phyloP scores from a whole-genome alignment of 2,797 vertebrate species.

The Rachycentron canadum region DNA sequence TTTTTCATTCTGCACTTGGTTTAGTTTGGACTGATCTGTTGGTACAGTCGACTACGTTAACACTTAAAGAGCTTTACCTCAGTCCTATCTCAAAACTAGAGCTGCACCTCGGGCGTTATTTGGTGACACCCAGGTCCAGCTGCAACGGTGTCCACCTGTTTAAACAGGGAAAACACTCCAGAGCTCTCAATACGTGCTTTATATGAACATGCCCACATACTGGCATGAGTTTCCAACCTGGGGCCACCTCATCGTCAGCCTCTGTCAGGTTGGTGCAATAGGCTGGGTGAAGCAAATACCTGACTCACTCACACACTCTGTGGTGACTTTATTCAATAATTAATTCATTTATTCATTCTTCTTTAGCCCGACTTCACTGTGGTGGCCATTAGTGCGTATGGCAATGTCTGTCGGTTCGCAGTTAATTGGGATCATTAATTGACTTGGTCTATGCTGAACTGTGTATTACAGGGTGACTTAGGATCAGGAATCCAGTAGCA shows the following conservation, averaged over 20 bases:
- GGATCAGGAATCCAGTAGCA: constrained; percentile 21
- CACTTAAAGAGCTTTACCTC: not conserved
- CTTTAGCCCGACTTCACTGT: not conserved
- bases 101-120: constrained; percentile 12
- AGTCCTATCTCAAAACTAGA: constrained; percentile 17
- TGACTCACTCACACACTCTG: not conserved
- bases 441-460: constrained; percentile 8
- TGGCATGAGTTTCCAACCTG: not conserved
- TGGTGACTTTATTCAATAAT: not conserved
- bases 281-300: not conserved
- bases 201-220: constrained; percentile 1
- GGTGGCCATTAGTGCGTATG: not conserved
- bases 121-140: constrained; percentile 32
- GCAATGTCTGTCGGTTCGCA: constrained; percentile 4
- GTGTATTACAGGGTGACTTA: constrained; percentile 2
- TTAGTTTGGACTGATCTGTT: constrained; percentile 2
- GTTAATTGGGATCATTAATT: not conserved
- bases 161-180: constrained; percentile 46
- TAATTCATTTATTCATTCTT: not conserved
- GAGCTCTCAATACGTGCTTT: not conserved
- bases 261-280: not conserved
- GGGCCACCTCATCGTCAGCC: not conserved
- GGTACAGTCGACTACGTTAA: not conserved
- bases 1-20: not conserved
- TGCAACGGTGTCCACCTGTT: constrained; percentile 12